Percentiles rank a stretch among this genome's conserved stretches.
Evolutionary conservation across 1,140 invertebrate genomes (phyloP).

Genomic region (Hetaerina americana): DNA sequence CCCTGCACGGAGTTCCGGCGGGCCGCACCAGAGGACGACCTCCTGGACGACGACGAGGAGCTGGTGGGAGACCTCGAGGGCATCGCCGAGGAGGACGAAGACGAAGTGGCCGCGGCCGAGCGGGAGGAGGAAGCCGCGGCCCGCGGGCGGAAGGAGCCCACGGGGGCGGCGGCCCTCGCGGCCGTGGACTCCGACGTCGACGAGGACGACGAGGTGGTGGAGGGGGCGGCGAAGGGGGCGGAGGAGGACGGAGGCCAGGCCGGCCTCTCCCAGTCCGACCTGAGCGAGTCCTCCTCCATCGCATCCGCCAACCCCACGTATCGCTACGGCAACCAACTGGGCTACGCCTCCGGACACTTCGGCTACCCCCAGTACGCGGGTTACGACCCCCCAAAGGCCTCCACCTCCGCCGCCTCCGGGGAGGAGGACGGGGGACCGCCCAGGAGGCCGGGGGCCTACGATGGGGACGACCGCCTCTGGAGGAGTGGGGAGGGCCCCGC

Average conservation of each 20-base stretch:
- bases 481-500: too few species aligned
- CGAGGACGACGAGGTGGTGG: constrained; percentile 17
- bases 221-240: constrained; percentile 5
- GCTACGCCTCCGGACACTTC: constrained; percentile 56
- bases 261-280: constrained; percentile 59
- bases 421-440: constrained; percentile 13
- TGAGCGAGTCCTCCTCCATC: constrained; percentile 49
- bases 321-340: constrained; percentile 57
- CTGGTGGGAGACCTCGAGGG: background rate
- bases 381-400: constrained; percentile 27
- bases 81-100: constrained; percentile 22
- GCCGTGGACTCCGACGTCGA: too few species aligned
- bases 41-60: constrained; percentile 33
- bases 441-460: constrained; percentile 6
- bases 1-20: constrained; percentile 22
- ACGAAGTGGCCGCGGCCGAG: constrained; percentile 19
- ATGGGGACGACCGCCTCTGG: too few species aligned
- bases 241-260: constrained; percentile 29
- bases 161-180: constrained; percentile 60
- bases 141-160: constrained; percentile 16
- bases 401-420: too few species aligned
- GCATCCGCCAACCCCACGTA: constrained; percentile 55
- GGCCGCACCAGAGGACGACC: constrained; percentile 23
- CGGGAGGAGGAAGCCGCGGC: constrained; percentile 6
- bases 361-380: constrained; percentile 45